Percentiles rank a stretch among this genome's conserved stretches.
Evolutionary conservation across 2,113 vertebrate species (phyloP).

Genomic region (Ranitomeya imitator): DNA sequence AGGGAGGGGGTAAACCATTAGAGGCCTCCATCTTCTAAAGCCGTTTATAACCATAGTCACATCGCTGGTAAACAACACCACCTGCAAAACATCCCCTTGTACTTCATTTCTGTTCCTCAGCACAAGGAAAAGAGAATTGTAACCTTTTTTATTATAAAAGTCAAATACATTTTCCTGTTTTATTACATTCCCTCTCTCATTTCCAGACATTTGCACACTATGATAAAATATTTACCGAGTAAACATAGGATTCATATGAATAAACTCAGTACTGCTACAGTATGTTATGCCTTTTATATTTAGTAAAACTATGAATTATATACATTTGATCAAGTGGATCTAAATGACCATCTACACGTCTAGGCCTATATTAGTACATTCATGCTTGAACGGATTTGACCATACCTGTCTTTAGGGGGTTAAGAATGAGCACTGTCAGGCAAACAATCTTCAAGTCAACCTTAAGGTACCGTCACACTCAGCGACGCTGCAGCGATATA

Average conservation of each 20-base stretch:
- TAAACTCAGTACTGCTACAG: background rate
- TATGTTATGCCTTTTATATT: background rate
- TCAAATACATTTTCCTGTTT: background rate
- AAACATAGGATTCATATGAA: background rate
- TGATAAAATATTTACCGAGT: background rate
- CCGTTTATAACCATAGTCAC: conserved; percentile 9
- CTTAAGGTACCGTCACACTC: too few relatives aligned
- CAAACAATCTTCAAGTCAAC: too few relatives aligned
- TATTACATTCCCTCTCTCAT: background rate
- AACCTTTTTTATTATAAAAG: background rate
- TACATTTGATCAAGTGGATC: background rate
- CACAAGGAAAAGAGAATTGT: background rate
- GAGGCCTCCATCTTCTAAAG: background rate
- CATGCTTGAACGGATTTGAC: background rate
- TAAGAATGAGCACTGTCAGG: background rate
- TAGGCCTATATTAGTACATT: background rate
- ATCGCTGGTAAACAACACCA: background rate
- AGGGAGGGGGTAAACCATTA: background rate
- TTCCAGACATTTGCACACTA: background rate
- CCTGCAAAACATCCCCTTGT: background rate
- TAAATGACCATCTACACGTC: background rate
- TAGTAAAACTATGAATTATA: background rate
- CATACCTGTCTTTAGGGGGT: background rate
- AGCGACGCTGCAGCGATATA: too few relatives aligned
- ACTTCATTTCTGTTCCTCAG: background rate